A percentile compares a stretch with the other conserved stretches of the same genome.
Conservation (phyloP, 2,113 vertebrate species). For the Numenius arquata region DNA sequence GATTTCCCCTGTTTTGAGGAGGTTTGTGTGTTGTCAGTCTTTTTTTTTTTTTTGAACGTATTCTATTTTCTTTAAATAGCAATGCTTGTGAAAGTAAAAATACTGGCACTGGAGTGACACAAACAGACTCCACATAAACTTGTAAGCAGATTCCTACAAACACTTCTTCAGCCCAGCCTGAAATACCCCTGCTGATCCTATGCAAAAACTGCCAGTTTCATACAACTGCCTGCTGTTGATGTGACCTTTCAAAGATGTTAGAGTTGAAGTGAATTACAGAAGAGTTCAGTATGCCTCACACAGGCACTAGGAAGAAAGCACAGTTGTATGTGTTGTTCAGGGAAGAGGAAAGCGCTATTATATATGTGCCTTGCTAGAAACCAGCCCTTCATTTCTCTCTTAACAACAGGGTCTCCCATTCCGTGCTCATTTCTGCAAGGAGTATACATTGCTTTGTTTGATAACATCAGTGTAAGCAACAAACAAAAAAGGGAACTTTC, state of each 20-base stretch:
- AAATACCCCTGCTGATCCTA: constrained; percentile 30
- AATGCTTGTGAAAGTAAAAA: background rate
- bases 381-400: constrained; percentile 2
- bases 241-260: constrained; percentile 41
- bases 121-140: background rate
- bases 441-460: background rate
- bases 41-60: background rate
- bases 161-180: background rate
- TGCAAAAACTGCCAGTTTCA: constrained; percentile 17
- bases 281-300: constrained; percentile 18
- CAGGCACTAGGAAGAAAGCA: constrained; percentile 29
- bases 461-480: background rate
- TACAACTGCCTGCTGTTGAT: constrained; percentile 33
- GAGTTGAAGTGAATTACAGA: constrained; percentile 12
- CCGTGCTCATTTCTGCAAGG: background rate
- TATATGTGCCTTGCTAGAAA: constrained; percentile 25
- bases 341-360: background rate
- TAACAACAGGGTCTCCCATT: background rate
- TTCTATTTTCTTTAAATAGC: background rate
- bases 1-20: background rate
- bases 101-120: background rate
- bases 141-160: background rate
- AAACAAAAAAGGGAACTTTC: background rate
- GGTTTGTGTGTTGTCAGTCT: background rate
- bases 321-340: background rate